phyloP scores from a whole-genome alignment of 2,888 invertebrate species.

The Seira ritae region DNA sequence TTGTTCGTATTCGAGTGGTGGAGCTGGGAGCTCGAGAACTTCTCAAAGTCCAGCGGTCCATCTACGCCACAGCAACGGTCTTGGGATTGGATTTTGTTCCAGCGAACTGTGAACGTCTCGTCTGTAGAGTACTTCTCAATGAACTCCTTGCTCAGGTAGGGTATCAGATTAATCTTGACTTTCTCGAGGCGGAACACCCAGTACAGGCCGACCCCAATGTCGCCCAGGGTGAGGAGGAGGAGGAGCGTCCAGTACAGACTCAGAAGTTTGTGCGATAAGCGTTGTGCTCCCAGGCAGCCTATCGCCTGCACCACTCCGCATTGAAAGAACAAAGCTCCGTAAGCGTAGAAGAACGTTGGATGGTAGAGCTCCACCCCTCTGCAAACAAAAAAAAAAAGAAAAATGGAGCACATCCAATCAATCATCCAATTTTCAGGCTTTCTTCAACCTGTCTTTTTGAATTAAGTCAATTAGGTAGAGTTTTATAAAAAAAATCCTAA shows the following conservation, averaged over 20 bases:
- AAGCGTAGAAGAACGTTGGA: constrained; percentile 90
- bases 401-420: constrained; percentile 7
- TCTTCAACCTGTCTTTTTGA: too few species aligned
- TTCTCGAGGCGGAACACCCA: constrained; percentile 89
- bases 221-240: constrained; percentile 87
- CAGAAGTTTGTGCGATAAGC: constrained; percentile 87
- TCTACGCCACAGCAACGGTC: constrained; percentile 86
- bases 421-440: constrained; percentile 7
- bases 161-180: constrained; percentile 83
- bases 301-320: constrained; percentile 82
- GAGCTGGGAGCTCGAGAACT: constrained; percentile 45
- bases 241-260: constrained; percentile 91
- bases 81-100: constrained; percentile 68
- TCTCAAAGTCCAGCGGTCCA: constrained; percentile 77
- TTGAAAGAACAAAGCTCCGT: constrained; percentile 87
- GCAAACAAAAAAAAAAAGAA: constrained; percentile 49
- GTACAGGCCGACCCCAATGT: constrained; percentile 88
- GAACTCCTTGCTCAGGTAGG: constrained; percentile 81
- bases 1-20: constrained; percentile 15
- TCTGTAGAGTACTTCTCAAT: constrained; percentile 85
- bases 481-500: too few species aligned
- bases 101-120: constrained; percentile 80
- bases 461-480: too few species aligned
- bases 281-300: constrained; percentile 88
- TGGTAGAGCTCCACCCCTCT: constrained; percentile 80